Conservation (phyloP, 2,888 invertebrate genomes). For the Drosophila villosipedis region DNA sequence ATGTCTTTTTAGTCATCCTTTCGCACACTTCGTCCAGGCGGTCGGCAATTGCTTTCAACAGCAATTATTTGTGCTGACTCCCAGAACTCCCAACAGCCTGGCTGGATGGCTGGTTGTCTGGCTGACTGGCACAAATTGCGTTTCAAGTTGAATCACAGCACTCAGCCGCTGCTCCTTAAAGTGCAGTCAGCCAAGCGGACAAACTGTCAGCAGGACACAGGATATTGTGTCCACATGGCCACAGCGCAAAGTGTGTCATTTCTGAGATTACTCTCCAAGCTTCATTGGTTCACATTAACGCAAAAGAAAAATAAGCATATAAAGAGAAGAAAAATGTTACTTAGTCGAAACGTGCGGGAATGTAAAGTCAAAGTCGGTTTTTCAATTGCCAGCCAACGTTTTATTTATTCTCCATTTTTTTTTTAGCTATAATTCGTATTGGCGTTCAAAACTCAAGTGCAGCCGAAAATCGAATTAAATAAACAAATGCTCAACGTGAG, state of each 20-base stretch:
- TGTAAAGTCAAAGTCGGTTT: conserved; percentile 13
- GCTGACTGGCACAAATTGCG: conserved; percentile 61
- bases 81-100: conserved; percentile 10
- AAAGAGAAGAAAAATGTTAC: conserved; percentile 11
- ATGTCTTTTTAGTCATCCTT: conserved; percentile 42
- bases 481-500: conserved; percentile 85
- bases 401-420: conserved; percentile 29
- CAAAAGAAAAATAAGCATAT: background rate
- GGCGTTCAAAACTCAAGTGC: conserved; percentile 61
- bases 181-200: conserved; percentile 57
- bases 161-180: conserved; percentile 66
- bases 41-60: conserved; percentile 77
- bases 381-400: conserved; percentile 7
- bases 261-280: conserved; percentile 42
- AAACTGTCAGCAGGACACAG: conserved; percentile 60
- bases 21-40: conserved; percentile 41
- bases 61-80: conserved; percentile 73
- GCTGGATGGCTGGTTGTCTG: too few relatives aligned
- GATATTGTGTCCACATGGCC: conserved; percentile 72
- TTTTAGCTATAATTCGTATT: conserved; percentile 32
- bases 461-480: conserved; percentile 84
- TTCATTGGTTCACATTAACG: conserved; percentile 46
- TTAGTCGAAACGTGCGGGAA: conserved; percentile 41
- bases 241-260: conserved; percentile 70
- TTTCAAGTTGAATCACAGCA: conserved; percentile 70